These are phyloP conservation scores for Fregetta grallaria DNA, from an alignment of 2,113 vertebrate genomes.

Conservation along the genomic window DNA sequence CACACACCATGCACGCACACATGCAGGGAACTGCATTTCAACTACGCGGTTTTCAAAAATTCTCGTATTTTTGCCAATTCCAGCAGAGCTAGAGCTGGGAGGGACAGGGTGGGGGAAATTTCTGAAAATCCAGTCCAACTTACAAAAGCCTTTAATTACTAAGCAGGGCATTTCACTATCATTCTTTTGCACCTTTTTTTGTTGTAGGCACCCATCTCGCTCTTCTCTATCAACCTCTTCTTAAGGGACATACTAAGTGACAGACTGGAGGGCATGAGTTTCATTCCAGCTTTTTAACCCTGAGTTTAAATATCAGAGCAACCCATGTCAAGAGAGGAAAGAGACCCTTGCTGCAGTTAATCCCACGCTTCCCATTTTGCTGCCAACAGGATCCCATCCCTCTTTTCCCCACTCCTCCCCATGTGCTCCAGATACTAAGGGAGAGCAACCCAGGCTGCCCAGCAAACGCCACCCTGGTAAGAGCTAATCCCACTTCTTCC, in stretches of 20 bases:
- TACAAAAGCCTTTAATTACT: background rate
- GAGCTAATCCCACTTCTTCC: background rate
- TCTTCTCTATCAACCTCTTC: background rate
- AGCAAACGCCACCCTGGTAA: accelerated
- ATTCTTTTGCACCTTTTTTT: background rate
- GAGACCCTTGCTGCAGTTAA: background rate
- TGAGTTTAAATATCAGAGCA: background rate
- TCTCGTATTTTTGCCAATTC: background rate
- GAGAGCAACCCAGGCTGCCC: background rate
- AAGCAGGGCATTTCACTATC: background rate
- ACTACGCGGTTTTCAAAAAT: background rate
- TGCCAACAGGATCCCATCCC: background rate
- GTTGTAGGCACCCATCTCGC: background rate
- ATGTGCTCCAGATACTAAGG: background rate
- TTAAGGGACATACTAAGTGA: background rate
- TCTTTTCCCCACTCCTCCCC: background rate
- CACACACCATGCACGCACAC: background rate
- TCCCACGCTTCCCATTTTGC: background rate
- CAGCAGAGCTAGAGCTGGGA: background rate
- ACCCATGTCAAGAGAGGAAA: background rate
- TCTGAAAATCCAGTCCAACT: background rate
- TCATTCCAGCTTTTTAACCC: background rate
- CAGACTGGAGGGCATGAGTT: background rate
- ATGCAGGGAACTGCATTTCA: background rate
- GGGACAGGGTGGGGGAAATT: background rate